Evolutionary conservation across 2,113 vertebrate species (phyloP), one percentile per base, ranked within the genome.

Genomic region (Taurulus bubalis): DNA sequence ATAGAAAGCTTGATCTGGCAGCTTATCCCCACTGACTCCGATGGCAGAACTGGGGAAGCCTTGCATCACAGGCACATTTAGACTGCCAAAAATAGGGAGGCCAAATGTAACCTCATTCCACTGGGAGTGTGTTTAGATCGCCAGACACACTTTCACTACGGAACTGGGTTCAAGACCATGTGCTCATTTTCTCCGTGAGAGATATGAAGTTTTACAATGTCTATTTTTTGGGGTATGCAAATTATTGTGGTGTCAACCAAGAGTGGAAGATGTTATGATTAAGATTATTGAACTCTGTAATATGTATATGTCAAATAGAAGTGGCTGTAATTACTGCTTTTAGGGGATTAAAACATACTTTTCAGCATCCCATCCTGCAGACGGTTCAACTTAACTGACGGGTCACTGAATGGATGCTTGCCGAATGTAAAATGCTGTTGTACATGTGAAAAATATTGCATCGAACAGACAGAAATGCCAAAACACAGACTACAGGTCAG

Each of bases 81-180:
- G 60, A 32, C 47, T 36, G 51, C 59, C 78, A 84, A 79, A 90
- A 87, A 90, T 89, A 91, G 86, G 70, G 65, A 24, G 8, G 63
- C 67, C 56, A 45, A 49, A 66, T 62, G 73, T 77, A 78, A 71
- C 78, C 59, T 28, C 75, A 79, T 85, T 85, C 83, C 77, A 69
- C 53, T 16, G 38, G 1, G 77, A 77, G 36, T 12, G 20, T 76
- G 78, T 80, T 88, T 85, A 77, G 55, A 1, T 79, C 15, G 0
- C 71, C 28, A 63, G 45, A 36, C 8, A 22, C n/a, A 36, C 75
- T 9, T 47, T 4, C 28, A 65, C 47, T 77, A 55, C 34, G 32
- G 45, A 74, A 74, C 5, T 10, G 1, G 62, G 1, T 88, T 77
- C 65, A 34, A 36, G 59, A 62, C 0, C 15, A 38, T 6, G 55